phyloP scores from a whole-genome alignment of 2,797 vertebrate species.

The Takifugu rubripes region DNA sequence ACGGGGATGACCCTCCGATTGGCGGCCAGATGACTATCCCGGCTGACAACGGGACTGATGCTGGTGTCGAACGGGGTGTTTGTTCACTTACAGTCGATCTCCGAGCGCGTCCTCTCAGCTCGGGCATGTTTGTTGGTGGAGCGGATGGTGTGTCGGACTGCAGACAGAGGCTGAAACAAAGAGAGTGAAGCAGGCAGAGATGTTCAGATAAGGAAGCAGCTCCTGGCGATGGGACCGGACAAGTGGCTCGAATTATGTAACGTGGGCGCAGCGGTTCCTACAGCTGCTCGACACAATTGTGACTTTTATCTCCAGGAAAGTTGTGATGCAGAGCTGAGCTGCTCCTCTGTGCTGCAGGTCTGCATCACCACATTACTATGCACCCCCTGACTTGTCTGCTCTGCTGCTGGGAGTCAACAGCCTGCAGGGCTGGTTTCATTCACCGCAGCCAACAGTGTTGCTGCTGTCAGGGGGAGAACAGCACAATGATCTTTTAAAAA shows the following conservation, averaged over 20 bases:
- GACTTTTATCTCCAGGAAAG: slow-evolving; percentile 5
- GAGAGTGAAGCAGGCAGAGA: neutral
- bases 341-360: slow-evolving; percentile 6
- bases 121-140: slow-evolving; percentile 86
- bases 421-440: slow-evolving; percentile 43
- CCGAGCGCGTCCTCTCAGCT: slow-evolving; percentile 89
- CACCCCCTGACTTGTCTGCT: slow-evolving; percentile 50
- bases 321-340: slow-evolving; percentile 1
- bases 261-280: too few relatives aligned
- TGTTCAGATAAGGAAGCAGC: slow-evolving; percentile 7
- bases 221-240: neutral
- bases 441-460: slow-evolving; percentile 49
- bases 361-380: slow-evolving; percentile 57
- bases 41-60: slow-evolving; percentile 13
- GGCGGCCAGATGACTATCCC: slow-evolving; percentile 14
- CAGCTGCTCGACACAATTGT: neutral
- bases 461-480: slow-evolving; percentile 58
- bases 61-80: neutral
- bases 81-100: slow-evolving; percentile 91
- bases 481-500: slow-evolving; percentile 64
- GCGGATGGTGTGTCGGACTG: slow-evolving; percentile 93
- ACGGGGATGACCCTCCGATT: slow-evolving; percentile 40
- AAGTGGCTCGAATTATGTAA: slow-evolving; percentile 5
- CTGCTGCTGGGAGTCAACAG: slow-evolving; percentile 57
- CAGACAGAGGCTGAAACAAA: slow-evolving; percentile 79